Conservation (phyloP, 2,113 vertebrate genomes). For the Scatophagus argus region DNA sequence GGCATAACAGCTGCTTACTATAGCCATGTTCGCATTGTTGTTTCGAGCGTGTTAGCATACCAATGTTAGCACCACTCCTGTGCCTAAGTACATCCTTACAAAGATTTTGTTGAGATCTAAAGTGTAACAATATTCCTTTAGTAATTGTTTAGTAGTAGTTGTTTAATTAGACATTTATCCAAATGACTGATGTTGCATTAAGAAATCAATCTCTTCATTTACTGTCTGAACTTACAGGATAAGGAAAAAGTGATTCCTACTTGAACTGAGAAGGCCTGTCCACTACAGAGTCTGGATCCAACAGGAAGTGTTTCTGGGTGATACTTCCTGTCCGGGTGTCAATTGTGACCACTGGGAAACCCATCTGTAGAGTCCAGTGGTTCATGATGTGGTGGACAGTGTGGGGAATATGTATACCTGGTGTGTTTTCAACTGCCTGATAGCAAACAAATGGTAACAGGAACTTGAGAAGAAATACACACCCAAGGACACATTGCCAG, state of each 20-base stretch:
- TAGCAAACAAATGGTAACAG: slow-evolving; percentile 4
- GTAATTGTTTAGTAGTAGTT: too few relatives aligned
- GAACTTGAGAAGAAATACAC: not conserved
- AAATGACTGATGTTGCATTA: not conserved
- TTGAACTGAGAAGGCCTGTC: slow-evolving; percentile 86
- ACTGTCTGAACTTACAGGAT: slow-evolving; percentile 18
- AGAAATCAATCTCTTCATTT: not conserved
- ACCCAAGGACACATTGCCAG: not conserved
- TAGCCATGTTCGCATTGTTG: not conserved
- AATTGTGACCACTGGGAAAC: slow-evolving; percentile 90
- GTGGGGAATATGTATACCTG: slow-evolving; percentile 47
- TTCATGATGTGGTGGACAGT: slow-evolving; percentile 89
- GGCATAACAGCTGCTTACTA: not conserved
- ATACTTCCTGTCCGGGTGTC: slow-evolving; percentile 84
- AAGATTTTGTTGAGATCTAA: not conserved
- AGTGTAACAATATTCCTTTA: too few relatives aligned
- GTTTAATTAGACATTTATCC: not conserved
- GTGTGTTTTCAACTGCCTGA: slow-evolving; percentile 72
- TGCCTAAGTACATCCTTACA: not conserved
- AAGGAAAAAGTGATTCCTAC: slow-evolving; percentile 81
- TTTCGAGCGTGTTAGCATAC: not conserved
- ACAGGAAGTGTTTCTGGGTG: slow-evolving; percentile 90
- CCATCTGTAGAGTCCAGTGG: slow-evolving; percentile 95
- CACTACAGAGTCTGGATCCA: slow-evolving; percentile 84
- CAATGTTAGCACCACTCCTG: not conserved